These are phyloP conservation scores for Tylochromis polylepis DNA, from an alignment of 2,113 vertebrate genomes.

Conservation along the genomic window DNA sequence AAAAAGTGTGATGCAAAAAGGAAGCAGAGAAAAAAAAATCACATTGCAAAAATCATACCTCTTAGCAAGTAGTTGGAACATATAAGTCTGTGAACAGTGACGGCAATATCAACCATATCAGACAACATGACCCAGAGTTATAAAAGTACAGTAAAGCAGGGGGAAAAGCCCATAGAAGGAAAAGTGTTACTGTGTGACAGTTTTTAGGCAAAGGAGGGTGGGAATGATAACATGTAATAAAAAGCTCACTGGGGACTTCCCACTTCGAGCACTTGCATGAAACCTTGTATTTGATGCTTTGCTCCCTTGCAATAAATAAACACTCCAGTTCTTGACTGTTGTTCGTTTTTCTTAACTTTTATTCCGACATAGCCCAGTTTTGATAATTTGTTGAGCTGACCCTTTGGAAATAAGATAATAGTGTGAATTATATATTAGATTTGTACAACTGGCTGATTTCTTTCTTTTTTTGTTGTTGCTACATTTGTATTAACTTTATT, in stretches of 20 bases:
- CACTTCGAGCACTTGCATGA: background rate
- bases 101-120: background rate
- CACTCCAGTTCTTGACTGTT: background rate
- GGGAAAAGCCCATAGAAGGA: background rate
- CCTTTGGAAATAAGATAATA: no score
- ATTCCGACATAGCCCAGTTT: background rate
- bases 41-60: background rate
- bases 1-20: background rate
- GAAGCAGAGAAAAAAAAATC: background rate
- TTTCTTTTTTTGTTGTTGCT: no score
- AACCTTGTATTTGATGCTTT: background rate
- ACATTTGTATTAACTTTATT: no score
- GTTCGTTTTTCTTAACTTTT: background rate
- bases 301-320: background rate
- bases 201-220: background rate
- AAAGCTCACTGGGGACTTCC: background rate
- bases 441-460: no score
- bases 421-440: no score
- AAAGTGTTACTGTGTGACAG: background rate
- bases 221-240: background rate
- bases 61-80: background rate
- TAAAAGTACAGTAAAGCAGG: background rate
- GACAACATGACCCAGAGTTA: background rate
- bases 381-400: background rate
- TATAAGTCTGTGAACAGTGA: background rate